Evolutionary conservation across 2,113 vertebrate genomes (phyloP), one percentile per base, ranked within the genome.

Genomic region (Centropristis striata): DNA sequence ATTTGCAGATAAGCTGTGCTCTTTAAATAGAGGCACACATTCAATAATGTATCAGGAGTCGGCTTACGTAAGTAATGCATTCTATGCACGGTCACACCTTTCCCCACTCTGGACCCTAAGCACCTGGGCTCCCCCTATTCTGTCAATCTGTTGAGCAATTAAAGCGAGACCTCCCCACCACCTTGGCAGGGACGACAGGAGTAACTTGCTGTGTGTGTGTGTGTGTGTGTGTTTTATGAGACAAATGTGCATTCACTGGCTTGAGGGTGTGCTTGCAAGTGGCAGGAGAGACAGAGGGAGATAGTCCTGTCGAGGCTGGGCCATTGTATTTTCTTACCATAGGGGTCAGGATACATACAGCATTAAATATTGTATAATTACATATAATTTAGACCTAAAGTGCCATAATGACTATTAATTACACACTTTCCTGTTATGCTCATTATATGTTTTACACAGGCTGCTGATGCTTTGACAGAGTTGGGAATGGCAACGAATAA

Each of bases 121-220:
- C 50, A 71, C 55, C 77, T 74, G 61, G 55, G 61, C 44, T 76
- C 67, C 42, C 80, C 72, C 67, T 71, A 80, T 80, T 77, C 85
- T 86, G 80, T 90, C 75, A 85, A 50, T 86, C 75, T 67, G 77
- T 50, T 25, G 55, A 73, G 67, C 63, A 86, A 88, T 90, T 92
- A 85, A 41, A 81, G 60, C 20, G 1, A 88, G 15, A 36, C 32
- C 18, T 83, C 59, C n/a, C 54, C 9, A 12, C 36, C 60, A 63
- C 41, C 36, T 59, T 44, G 67, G 53, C 44, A 65, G 63, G 53
- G 36, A 54, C 42, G 54, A 66, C 14, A 1, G 12, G 59, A 78
- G 54, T 2, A 8, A 1, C 18, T 18, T 21, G 44, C 28, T 32
- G 25, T 58, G 57, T 64, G 69, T 75, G 54, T 21, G 61, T 6